phyloP scores from a whole-genome alignment of 2,113 vertebrate genomes.

The Brachyhypopomus gauderio region DNA sequence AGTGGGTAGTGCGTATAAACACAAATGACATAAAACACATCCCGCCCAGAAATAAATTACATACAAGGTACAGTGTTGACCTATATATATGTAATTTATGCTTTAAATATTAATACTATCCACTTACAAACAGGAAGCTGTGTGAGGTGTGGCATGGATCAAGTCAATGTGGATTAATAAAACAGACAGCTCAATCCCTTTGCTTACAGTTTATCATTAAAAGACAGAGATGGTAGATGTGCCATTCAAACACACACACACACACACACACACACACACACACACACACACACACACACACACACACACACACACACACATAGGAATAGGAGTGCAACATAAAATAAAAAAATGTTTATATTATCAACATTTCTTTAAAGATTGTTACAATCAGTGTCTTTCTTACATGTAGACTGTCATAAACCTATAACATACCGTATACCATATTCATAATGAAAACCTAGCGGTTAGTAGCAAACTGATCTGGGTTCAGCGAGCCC shows the following conservation, averaged over 20 bases:
- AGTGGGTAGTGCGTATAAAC: no score
- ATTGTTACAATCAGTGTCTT: neutral
- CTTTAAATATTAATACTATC: no score
- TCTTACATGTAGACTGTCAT: constrained; percentile 8
- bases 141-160: constrained; percentile 6
- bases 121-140: no score
- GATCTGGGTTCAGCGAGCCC: neutral
- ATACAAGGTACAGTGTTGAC: no score
- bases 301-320: no score
- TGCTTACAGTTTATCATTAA: constrained; percentile 24
- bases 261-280: no score
- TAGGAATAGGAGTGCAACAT: no score
- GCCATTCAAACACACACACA: neutral
- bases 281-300: no score
- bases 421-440: constrained; percentile 3
- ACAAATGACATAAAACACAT: no score
- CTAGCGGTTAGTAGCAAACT: neutral
- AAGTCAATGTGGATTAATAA: constrained; percentile 23
- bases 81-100: no score
- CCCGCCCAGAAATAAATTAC: no score
- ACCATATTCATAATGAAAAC: constrained; percentile 31
- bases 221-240: neutral
- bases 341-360: no score
- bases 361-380: constrained; percentile 22
- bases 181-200: constrained; percentile 26